Evolutionary conservation across 2,888 invertebrate genomes (phyloP).

Genomic region (Drosophila histrio): DNA sequence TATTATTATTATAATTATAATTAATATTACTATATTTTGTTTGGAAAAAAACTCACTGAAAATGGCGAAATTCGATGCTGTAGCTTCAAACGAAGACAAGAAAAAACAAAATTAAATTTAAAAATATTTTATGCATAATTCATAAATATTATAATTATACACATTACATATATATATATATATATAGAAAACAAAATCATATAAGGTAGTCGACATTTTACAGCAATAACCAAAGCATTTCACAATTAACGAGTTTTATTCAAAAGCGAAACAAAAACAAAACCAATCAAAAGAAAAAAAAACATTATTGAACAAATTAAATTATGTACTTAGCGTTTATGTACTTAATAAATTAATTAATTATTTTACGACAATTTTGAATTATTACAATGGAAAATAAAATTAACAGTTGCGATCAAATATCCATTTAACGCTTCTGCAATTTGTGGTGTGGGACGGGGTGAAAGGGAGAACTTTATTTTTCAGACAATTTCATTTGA

Average conservation of each 20-base stretch:
- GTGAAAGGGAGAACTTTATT: neutral
- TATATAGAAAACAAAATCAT: slow-evolving; percentile 36
- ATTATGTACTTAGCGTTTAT: slow-evolving; percentile 69
- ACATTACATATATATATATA: slow-evolving; percentile 14
- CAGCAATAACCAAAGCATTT: slow-evolving; percentile 85
- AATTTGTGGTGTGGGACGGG: neutral
- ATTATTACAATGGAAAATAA: slow-evolving; percentile 17
- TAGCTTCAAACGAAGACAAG: slow-evolving; percentile 24
- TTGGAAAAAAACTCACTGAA: slow-evolving; percentile 37
- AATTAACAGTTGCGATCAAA: slow-evolving; percentile 18
- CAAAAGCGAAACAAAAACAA: slow-evolving; percentile 47
- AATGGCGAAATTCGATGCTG: slow-evolving; percentile 38
- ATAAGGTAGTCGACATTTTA: slow-evolving; percentile 77
- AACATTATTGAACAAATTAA: slow-evolving; percentile 70
- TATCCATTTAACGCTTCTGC: neutral
- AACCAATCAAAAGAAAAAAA: slow-evolving; percentile 26
- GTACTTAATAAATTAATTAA: slow-evolving; percentile 57
- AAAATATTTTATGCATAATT: slow-evolving; percentile 37
- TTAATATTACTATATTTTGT: slow-evolving; percentile 3
- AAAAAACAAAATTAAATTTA: slow-evolving; percentile 22
- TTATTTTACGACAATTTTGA: slow-evolving; percentile 12
- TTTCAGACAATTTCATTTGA: neutral
- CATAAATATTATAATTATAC: slow-evolving; percentile 14
- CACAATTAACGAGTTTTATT: slow-evolving; percentile 50
- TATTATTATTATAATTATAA: slow-evolving; percentile 12